Evolutionary conservation across 2,888 invertebrate species (phyloP).

Genomic region (Mythimna vitellina): DNA sequence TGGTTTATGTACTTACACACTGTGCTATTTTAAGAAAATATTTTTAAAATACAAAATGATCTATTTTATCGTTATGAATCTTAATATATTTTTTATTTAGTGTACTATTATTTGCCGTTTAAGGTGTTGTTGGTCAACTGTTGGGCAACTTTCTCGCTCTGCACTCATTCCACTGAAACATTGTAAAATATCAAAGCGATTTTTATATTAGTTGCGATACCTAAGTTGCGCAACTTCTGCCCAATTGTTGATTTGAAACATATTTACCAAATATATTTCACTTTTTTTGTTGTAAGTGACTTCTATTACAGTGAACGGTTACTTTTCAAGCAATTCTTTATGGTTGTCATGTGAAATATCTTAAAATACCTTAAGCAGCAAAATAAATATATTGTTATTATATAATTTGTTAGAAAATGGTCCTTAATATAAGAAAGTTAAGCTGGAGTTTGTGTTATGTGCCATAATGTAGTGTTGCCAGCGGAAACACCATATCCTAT

Average conservation of each 20-base stretch:
- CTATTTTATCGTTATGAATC: conserved; percentile 79
- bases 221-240: conserved; percentile 13
- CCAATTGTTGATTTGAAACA: conserved; percentile 29
- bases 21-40: conserved; percentile 74
- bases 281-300: conserved; percentile 13
- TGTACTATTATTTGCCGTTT: conserved; percentile 60
- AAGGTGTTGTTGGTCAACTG: conserved; percentile 46
- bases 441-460: conserved; percentile 83
- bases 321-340: conserved; percentile 9
- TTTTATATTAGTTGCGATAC: conserved; percentile 57
- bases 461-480: conserved; percentile 88
- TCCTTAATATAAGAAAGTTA: conserved; percentile 88
- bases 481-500: conserved; percentile 87
- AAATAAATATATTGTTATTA: conserved; percentile 66
- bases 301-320: conserved; percentile 7
- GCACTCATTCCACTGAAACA: conserved; percentile 65
- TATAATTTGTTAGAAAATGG: conserved; percentile 75
- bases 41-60: conserved; percentile 73
- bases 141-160: conserved; percentile 49
- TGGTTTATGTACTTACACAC: conserved; percentile 88
- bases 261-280: conserved; percentile 8
- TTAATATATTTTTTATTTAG: conserved; percentile 70
- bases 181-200: conserved; percentile 62
- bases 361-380: conserved; percentile 49
- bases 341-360: conserved; percentile 11